These are phyloP conservation scores for Cheilosia impressa DNA, from an alignment of 2,888 invertebrate genomes.

Conservation along the genomic window DNA sequence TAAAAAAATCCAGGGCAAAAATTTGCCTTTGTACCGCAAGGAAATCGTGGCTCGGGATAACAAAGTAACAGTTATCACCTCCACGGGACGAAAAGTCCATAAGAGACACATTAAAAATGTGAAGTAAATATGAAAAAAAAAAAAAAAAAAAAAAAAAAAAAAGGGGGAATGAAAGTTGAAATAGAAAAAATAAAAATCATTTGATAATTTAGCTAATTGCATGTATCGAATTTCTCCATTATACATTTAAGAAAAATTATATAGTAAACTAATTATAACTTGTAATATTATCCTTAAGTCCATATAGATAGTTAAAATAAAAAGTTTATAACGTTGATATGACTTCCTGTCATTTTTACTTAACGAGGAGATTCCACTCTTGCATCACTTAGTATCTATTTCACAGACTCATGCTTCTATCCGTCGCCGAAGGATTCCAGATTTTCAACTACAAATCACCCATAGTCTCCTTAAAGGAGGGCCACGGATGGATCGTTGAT, in stretches of 20 bases:
- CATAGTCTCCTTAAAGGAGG: slow-evolving; percentile 13
- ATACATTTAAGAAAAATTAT: too few species aligned
- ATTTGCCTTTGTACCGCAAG: not conserved
- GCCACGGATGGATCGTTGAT: not conserved
- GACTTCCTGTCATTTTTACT: too few species aligned
- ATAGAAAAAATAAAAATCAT: too few species aligned
- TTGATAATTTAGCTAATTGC: too few species aligned
- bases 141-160: too few species aligned
- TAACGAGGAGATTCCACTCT: not conserved
- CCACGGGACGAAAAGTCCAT: too few species aligned
- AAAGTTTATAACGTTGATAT: too few species aligned
- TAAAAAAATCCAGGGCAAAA: not conserved
- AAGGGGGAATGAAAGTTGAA: too few species aligned
- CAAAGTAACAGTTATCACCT: not conserved
- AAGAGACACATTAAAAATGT: too few species aligned
- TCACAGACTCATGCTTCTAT: not conserved
- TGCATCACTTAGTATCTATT: not conserved
- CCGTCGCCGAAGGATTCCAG: slow-evolving; percentile 3
- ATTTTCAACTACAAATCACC: slow-evolving; percentile 15
- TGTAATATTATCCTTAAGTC: not conserved
- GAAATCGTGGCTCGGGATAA: not conserved
- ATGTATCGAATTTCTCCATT: too few species aligned
- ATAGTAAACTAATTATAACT: not conserved
- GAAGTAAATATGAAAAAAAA: too few species aligned
- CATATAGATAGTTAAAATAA: too few species aligned